Evolutionary conservation across 1,140 invertebrate genomes (phyloP).

Genomic region (Nilaparvata lugens): DNA sequence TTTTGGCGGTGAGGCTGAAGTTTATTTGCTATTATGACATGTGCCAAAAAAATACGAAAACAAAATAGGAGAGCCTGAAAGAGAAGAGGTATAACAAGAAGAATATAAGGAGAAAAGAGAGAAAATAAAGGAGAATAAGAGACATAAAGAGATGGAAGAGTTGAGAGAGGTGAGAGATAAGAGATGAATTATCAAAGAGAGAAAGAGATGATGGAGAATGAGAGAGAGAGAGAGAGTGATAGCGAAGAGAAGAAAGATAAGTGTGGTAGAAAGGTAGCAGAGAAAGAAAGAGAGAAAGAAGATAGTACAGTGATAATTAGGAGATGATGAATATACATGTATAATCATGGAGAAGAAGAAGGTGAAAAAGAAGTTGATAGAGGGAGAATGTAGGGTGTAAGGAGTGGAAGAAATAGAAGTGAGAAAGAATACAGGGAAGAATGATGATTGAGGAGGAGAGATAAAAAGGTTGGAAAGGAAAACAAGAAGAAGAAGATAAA

Average conservation of each 20-base stretch:
- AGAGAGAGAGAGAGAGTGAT: not conserved
- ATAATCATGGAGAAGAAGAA: slow-evolving; percentile 2
- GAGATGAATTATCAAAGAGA: not conserved
- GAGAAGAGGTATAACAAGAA: no score
- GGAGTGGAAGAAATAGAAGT: not conserved
- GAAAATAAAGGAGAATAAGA: no score
- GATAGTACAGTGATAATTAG: not conserved
- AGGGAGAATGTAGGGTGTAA: not conserved
- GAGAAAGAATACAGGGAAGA: not conserved
- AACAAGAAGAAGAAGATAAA: not conserved
- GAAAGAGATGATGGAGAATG: not conserved
- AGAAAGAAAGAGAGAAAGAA: not conserved
- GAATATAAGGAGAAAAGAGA: no score
- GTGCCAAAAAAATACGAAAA: no score
- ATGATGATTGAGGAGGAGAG: no score
- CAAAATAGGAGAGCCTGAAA: no score
- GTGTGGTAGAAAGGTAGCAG: not conserved
- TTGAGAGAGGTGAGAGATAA: not conserved
- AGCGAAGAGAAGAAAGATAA: not conserved
- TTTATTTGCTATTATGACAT: no score
- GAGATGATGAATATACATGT: no score
- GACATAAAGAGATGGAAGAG: not conserved
- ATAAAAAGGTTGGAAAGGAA: no score
- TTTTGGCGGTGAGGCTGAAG: no score
- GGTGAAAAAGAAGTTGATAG: slow-evolving; percentile 7